A percentile compares a stretch with the other conserved stretches of the same genome.
phyloP scores from a whole-genome alignment of 2,888 invertebrate genomes.

The Drosophila lacicola region DNA sequence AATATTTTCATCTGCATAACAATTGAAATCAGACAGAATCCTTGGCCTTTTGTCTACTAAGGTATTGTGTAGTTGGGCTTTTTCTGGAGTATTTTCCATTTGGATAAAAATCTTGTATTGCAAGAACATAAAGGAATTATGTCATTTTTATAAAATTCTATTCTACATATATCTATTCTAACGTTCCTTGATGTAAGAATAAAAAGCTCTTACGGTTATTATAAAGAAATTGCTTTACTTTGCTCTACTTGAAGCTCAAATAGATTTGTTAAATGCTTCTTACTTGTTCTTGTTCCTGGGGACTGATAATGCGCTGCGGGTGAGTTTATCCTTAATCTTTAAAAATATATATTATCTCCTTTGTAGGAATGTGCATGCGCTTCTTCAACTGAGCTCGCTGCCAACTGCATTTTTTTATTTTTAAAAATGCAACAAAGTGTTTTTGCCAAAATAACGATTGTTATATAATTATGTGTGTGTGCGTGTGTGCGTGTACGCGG shows the following conservation, averaged over 20 bases:
- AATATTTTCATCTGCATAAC: constrained; percentile 8
- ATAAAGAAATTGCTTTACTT: background rate
- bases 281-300: too few relatives aligned
- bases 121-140: background rate
- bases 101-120: background rate
- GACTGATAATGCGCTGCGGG: too few relatives aligned
- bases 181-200: too few relatives aligned
- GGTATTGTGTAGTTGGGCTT: background rate
- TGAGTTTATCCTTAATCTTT: background rate
- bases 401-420: constrained; percentile 27
- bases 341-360: background rate
- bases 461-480: background rate
- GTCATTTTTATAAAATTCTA: background rate
- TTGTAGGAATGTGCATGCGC: background rate
- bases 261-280: too few relatives aligned
- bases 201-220: too few relatives aligned
- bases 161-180: too few relatives aligned
- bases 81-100: constrained; percentile 2
- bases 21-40: constrained; percentile 4
- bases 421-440: constrained; percentile 13
- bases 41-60: constrained; percentile 5
- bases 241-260: background rate
- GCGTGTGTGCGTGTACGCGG: constrained; percentile 4
- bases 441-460: constrained; percentile 9
- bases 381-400: background rate